Base-by-base conservation (phyloP, 1,140 invertebrate species). In the Megalonaias nervosa region DNA sequence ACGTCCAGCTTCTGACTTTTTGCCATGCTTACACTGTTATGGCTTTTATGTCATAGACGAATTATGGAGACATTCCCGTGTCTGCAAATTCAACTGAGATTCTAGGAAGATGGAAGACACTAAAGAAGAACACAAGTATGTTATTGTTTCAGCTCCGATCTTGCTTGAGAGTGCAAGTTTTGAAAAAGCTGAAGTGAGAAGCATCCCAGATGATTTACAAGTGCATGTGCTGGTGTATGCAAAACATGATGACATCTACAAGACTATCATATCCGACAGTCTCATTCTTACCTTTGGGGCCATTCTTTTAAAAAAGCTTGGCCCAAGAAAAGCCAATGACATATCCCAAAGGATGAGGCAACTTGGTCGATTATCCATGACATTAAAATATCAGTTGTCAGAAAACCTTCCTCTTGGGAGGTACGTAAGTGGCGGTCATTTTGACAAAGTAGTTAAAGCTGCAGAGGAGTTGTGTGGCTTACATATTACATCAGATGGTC, bases 261-360 rank as follows among this genome's bases (percentile, higher is more conserved):
- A 68, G 3, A 55, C 55, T 38, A 55, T 68, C 12, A 38, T 48
- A 23, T 38, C 67, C 17, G 67, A 68, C 56, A 48, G 38, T 15
- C 67, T 68, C 14, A 68, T 68, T 57, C 14, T 68, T 26, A 16
- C 13, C 15, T 68, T 68, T 68, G 67, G 67, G 38, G 16, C 23
- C 11, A 48, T 55, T 68, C 56, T 68, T 9, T 68, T 57, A 48
- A 68, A 55, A 55, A 68, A 68, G 55, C 48, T 68, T 48, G 67
- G 67, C 16, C 38, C 13, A 17, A 48, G 67, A 17, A 31, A 16
- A 68, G 31, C 38, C 16, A 15, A 21, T 48, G 67, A 68, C 56
- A 68, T 68, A 26, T 11, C 67, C n/a, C 67, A 68, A 68, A 15
- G 67, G 56, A 68, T 68, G 48, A 31, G 67, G 6, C 67, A 68